Base-by-base conservation (phyloP, 1,140 invertebrate genomes). In the Brachionus paranguensis region DNA sequence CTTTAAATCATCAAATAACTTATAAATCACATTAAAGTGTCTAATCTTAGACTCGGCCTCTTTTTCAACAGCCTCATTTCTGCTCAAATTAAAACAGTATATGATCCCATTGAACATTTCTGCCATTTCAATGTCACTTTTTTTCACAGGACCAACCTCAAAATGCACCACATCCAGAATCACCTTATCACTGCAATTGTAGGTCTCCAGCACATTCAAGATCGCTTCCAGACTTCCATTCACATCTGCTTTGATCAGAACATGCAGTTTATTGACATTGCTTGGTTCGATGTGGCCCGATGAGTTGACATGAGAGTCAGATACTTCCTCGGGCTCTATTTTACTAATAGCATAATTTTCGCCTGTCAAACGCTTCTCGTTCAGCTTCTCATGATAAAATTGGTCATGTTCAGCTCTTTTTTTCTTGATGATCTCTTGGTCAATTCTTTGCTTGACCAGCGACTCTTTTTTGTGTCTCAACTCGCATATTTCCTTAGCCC, bases 191-290 rank as follows among this genome's bases (percentile, higher is more conserved):
- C 93, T 89, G 65, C 92, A 92, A 76, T 93, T 90, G 87, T 98
- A 99, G 0, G 95, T 95, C 76, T 95, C 93, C 29, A 99, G 88
- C 37, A 95, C 93, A 89, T 98, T 94, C 53, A 97, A 89, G 85
- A 99, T 95, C 1, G 97, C 96, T 90, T 99, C 96, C 8, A 97
- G 92, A 10, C 95, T 96, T 0, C 91, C 91, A 86, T 90, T 88
- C 11, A 91, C 91, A 87, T 91, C 91, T 70, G 87, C 89, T 88
- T 84, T 74, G n/a, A 68, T 43, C 45, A 55, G 12, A 12, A 84
- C 33, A 20, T 47, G 79, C 6, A 72, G 43, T 76, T 84, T 37
- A 8, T 17, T 84, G 37, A 84, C 8, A 29, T 64, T 20, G 10
- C 11, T 5, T 84, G 7, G 8, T 68, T 83, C 55, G 3, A 64